phyloP scores from a whole-genome alignment of 2,113 vertebrate species.

The Willisornis vidua region DNA sequence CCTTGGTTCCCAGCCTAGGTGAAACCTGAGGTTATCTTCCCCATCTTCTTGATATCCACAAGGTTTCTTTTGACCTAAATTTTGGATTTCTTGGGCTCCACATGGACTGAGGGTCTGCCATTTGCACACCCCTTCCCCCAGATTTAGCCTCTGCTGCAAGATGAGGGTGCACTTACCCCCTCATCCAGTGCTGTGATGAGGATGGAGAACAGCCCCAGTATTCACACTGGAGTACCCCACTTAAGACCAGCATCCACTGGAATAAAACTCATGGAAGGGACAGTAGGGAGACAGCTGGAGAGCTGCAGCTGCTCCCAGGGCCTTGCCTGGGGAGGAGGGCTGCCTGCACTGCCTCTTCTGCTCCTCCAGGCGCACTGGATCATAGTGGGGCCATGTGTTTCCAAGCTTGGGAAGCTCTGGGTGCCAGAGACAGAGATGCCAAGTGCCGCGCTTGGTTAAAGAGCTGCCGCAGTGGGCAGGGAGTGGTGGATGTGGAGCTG shows the following conservation, averaged over 20 bases:
- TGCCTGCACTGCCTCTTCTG: background rate
- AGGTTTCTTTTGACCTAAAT: accelerated
- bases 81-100: background rate
- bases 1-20: background rate
- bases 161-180: background rate
- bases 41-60: background rate
- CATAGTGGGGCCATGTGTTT: accelerated
- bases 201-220: background rate
- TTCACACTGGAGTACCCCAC: too few species aligned
- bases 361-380: accelerated
- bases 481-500: accelerated
- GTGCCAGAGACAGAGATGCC: background rate
- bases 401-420: background rate
- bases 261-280: background rate
- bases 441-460: accelerated
- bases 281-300: background rate
- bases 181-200: background rate
- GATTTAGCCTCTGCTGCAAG: background rate
- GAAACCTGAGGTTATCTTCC: background rate
- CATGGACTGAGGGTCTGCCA: background rate
- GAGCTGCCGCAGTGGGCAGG: background rate
- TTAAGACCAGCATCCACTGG: background rate
- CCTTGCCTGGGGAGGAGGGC: background rate
- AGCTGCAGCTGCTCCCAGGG: background rate
- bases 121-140: background rate